A percentile compares a stretch with the other conserved stretches of the same genome.
Evolutionary conservation across 2,888 invertebrate species (phyloP).

Genomic region (Drosophila falleni): DNA sequence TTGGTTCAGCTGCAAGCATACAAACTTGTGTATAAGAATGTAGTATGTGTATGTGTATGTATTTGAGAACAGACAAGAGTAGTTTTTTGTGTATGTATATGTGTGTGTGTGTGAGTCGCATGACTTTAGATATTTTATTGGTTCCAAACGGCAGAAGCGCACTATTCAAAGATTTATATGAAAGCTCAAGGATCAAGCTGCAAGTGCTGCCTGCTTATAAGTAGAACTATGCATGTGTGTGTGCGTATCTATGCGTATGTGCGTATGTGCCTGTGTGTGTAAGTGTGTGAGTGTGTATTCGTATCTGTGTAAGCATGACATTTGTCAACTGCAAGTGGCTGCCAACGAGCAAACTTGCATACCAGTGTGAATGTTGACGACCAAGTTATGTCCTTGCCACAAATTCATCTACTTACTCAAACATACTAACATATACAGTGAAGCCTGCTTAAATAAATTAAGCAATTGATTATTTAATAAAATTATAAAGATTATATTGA

Average conservation of each 20-base stretch:
- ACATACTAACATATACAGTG: slow-evolving; percentile 36
- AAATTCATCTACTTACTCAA: slow-evolving; percentile 40
- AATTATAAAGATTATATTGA: too few species aligned
- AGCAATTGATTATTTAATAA: too few species aligned
- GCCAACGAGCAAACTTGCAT: slow-evolving; percentile 58
- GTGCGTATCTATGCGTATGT: slow-evolving; percentile 16
- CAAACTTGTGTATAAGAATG: slow-evolving; percentile 11
- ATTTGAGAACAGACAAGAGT: slow-evolving; percentile 41
- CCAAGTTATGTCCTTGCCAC: slow-evolving; percentile 75
- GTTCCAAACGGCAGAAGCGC: slow-evolving; percentile 49
- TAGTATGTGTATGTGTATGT: slow-evolving; percentile 14
- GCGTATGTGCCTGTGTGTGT: neutral
- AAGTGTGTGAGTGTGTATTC: slow-evolving; percentile 4
- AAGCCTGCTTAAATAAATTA: slow-evolving; percentile 2
- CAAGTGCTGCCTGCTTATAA: slow-evolving; percentile 53
- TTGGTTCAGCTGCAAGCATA: slow-evolving; percentile 23
- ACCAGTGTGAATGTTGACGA: slow-evolving; percentile 66
- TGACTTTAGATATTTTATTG: slow-evolving; percentile 60
- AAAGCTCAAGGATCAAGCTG: slow-evolving; percentile 72
- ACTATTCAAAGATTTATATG: slow-evolving; percentile 73
- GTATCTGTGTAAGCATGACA: slow-evolving; percentile 70
- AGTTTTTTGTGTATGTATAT: slow-evolving; percentile 9
- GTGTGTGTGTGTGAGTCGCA: slow-evolving; percentile 24
- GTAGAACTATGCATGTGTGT: slow-evolving; percentile 29
- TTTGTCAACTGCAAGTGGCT: slow-evolving; percentile 75